A percentile compares a stretch with the other conserved stretches of the same genome.
These are phyloP conservation scores for Notarius lentiginosus DNA, from an alignment of 2,113 vertebrate species.

Conservation along the genomic window DNA sequence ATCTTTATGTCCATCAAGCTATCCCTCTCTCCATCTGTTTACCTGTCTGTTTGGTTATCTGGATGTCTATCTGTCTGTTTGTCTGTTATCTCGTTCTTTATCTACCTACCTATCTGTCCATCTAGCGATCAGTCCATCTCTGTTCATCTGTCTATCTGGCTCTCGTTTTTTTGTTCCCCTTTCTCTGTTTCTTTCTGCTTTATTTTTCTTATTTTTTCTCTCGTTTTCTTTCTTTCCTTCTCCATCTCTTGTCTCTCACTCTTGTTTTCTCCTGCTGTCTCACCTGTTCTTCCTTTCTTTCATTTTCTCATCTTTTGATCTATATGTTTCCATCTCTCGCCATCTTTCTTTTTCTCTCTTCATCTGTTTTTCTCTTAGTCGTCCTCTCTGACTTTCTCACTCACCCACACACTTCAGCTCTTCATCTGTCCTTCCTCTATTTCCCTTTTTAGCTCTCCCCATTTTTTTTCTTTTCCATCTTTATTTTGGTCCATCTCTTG, in stretches of 20 bases:
- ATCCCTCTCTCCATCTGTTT: neutral
- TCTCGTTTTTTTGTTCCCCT: neutral
- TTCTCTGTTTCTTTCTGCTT: neutral
- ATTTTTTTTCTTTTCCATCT: neutral
- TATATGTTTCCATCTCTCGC: neutral
- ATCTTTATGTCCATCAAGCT: neutral
- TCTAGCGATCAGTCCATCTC: neutral
- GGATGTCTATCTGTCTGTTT: neutral
- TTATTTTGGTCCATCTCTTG: neutral
- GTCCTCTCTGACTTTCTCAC: neutral
- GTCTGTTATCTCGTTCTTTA: neutral
- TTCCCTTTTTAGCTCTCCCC: neutral
- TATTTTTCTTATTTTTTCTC: neutral
- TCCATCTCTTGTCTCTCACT: slow-evolving; percentile 40
- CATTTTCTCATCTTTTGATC: neutral
- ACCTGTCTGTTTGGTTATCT: neutral
- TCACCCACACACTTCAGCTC: neutral
- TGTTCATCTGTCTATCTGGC: neutral
- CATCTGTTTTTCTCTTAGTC: neutral
- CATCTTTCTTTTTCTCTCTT: neutral
- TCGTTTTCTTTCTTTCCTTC: slow-evolving; percentile 48
- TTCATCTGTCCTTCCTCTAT: neutral
- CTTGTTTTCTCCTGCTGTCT: neutral
- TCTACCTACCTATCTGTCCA: neutral
- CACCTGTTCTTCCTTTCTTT: neutral